Evolutionary conservation across 92 coral and sea anemone species (phyloP).

Genomic region (Zoanthus sansibaricus): DNA sequence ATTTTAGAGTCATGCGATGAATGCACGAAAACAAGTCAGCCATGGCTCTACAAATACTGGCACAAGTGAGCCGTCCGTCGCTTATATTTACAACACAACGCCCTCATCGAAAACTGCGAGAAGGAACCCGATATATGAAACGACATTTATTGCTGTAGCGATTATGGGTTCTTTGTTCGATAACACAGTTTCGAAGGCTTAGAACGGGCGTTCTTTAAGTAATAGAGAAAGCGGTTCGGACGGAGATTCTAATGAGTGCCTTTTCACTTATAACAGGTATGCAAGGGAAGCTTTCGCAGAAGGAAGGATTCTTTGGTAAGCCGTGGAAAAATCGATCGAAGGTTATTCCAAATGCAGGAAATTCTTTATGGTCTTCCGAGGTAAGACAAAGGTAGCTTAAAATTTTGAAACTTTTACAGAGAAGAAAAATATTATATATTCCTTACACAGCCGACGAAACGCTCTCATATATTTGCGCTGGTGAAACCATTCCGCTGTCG

Average conservation of each 20-base stretch:
- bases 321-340: slow-evolving; percentile 95
- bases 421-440: neutral
- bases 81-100: slow-evolving; percentile 8
- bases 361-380: slow-evolving; percentile 95
- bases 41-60: slow-evolving; percentile 16
- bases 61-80: slow-evolving; percentile 58
- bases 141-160: slow-evolving; percentile 65
- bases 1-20: slow-evolving; percentile 47
- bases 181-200: slow-evolving; percentile 34
- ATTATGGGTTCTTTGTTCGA: slow-evolving; percentile 65
- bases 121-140: slow-evolving; percentile 66
- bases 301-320: slow-evolving; percentile 90
- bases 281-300: slow-evolving; percentile 83
- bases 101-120: slow-evolving; percentile 48
- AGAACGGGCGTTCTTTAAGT: slow-evolving; percentile 32
- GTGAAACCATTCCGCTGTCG: slow-evolving; percentile 42
- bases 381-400: slow-evolving; percentile 47
- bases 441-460: slow-evolving; percentile 36
- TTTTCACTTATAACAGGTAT: slow-evolving; percentile 63
- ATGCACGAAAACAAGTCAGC: slow-evolving; percentile 30
- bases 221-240: slow-evolving; percentile 14
- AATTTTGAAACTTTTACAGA: neutral
- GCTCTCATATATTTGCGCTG: slow-evolving; percentile 50
- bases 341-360: slow-evolving; percentile 95
- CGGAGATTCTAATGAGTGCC: slow-evolving; percentile 28